Evolutionary conservation across 1,140 invertebrate species (phyloP).

Genomic region (Brachionus paranguensis): DNA sequence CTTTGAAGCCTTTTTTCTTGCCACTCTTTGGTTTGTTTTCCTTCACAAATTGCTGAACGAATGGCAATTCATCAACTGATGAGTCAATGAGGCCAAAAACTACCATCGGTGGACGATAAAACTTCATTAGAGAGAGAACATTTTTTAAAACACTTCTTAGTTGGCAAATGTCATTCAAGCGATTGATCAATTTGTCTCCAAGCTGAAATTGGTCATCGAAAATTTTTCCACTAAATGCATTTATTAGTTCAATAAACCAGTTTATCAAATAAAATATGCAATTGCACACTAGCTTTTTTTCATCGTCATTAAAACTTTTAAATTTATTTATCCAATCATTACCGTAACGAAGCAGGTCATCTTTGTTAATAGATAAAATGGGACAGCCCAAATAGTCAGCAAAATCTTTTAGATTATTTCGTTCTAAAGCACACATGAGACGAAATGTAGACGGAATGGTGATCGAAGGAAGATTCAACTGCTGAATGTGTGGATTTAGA

Average conservation of each 20-base stretch:
- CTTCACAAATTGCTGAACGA: background rate
- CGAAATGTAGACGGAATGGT: conserved; percentile 19
- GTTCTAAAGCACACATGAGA: conserved; percentile 17
- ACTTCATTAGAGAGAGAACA: background rate
- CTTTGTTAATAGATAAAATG: conserved; percentile 22
- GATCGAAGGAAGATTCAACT: background rate
- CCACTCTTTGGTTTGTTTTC: background rate
- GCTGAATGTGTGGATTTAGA: background rate
- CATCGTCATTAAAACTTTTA: conserved; percentile 4
- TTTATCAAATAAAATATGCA: conserved; percentile 24
- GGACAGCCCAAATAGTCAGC: background rate
- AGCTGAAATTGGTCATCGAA: background rate
- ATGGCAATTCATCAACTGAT: conserved; percentile 17
- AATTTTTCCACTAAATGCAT: background rate
- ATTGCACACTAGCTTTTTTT: conserved; percentile 29
- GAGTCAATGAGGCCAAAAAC: conserved; percentile 31
- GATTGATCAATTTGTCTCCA: background rate
- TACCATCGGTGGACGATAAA: conserved; percentile 28
- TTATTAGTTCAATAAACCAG: conserved; percentile 36
- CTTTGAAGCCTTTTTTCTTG: background rate
- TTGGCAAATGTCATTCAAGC: background rate
- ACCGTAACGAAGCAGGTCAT: background rate
- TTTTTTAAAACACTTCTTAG: background rate
- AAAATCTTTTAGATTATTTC: background rate
- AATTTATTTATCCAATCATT: background rate